A percentile compares a stretch with the other conserved stretches of the same genome.
phyloP scores from a whole-genome alignment of 1,140 invertebrate species.

The Drosophila equinoxialis region DNA sequence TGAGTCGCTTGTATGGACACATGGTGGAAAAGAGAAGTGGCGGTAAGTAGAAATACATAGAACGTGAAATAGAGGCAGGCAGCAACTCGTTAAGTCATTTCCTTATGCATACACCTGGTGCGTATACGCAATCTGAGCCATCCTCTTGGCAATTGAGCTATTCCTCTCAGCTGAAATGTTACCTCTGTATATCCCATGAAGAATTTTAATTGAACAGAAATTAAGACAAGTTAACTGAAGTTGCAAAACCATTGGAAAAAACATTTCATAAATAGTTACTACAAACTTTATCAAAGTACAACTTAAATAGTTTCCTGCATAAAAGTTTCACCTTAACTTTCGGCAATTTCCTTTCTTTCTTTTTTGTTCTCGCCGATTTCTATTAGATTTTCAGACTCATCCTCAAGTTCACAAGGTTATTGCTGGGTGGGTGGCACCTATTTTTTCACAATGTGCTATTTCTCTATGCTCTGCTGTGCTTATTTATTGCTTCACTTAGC shows the following conservation, averaged over 20 bases:
- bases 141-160: not conserved
- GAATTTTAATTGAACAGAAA: not conserved
- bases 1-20: slow-evolving; percentile 82
- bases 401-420: not conserved
- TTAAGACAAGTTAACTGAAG: not conserved
- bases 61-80: slow-evolving; percentile 1
- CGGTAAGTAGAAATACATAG: slow-evolving; percentile 47
- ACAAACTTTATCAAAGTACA: not conserved
- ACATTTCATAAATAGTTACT: not conserved
- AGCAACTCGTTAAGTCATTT: slow-evolving; percentile 19
- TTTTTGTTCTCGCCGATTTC: slow-evolving; percentile 13
- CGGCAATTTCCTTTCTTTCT: not conserved
- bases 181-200: too few species aligned
- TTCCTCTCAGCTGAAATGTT: too few species aligned
- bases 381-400: slow-evolving; percentile 4
- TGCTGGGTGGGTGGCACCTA: not conserved
- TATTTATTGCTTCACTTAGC: slow-evolving; percentile 42
- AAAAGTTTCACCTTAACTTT: not conserved
- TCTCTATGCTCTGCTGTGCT: slow-evolving; percentile 6
- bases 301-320: not conserved
- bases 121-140: slow-evolving; percentile 11
- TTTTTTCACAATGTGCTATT: slow-evolving; percentile 8
- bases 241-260: too few species aligned
- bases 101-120: slow-evolving; percentile 12
- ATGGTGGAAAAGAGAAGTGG: slow-evolving; percentile 81